Base-by-base conservation (phyloP, 1,140 invertebrate genomes). In the Bemisia tabaci region DNA sequence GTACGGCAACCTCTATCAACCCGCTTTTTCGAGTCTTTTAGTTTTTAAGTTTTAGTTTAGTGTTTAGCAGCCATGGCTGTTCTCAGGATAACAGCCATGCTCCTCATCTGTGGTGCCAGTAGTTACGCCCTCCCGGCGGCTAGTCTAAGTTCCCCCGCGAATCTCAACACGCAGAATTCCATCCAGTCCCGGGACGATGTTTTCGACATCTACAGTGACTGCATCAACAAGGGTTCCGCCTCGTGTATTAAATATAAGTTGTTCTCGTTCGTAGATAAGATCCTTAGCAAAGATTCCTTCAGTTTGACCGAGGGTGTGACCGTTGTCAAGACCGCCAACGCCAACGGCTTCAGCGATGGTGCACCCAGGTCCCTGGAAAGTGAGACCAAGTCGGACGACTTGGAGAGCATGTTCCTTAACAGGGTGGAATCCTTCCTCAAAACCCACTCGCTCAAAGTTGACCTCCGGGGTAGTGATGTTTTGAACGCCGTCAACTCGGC, bases 191-290 rank as follows among this genome's bases (percentile, higher is more conserved):
- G 88, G 67, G 89, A 88, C 72, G 88, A 92, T 70, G 81, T 90
- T 25, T 81, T 87, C 80, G 84, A 87, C 71, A 85, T 88, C 71
- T 85, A 90, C 75, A 82, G 80, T 69, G 89, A 92, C 70, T 92
- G 89, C 72, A 74, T 90, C 63, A 82, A 84, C 69, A 91, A 90
- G 76, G 88, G 91, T 73, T 88, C 88, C 1, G 83, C 87, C 27
- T 85, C 84, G 75, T 92, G 89, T 74, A 82, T 91, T 68, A 91
- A 91, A 75, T 88, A 89, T 79, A 91, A 91, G 74, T 82, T 92
- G 69, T 90, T 90, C 78, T 85, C 87, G 0, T 90, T 86, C 75
- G 86, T 91, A 26, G 89, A 91, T 77, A 90, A 90, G 75, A 86
- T 89, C 80, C 78, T 91, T 23, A 82, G 83, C 70, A 90, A 87